Evolutionary conservation across 2,797 vertebrate species (phyloP).

Genomic region (Gallirallus australis): DNA sequence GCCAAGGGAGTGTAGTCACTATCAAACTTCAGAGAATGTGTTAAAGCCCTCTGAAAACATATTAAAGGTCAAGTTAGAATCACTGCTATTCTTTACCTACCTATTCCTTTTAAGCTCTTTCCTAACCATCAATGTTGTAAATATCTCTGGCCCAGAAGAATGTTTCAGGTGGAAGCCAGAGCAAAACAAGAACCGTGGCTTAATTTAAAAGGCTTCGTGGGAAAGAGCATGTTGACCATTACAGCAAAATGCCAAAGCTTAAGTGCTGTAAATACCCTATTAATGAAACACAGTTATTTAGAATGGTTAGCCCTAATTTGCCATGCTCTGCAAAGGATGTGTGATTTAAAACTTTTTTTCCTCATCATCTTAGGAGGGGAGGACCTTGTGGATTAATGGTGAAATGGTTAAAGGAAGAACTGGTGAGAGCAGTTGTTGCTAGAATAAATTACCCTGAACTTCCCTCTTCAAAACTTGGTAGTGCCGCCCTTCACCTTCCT

Average conservation of each 20-base stretch:
- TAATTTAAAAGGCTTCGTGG: conserved; percentile 24
- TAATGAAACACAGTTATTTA: conserved; percentile 26
- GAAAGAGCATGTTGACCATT: conserved; percentile 11
- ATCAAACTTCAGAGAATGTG: background rate
- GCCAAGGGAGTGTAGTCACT: background rate
- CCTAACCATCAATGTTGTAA: background rate
- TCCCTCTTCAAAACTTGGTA: background rate
- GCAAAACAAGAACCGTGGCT: conserved; percentile 21
- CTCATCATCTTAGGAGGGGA: background rate
- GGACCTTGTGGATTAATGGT: background rate
- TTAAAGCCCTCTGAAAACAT: conserved; percentile 25
- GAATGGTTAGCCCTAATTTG: conserved; percentile 16
- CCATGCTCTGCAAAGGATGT: background rate
- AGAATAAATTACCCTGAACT: conserved; percentile 26
- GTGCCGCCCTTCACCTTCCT: background rate
- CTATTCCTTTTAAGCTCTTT: conserved; percentile 1
- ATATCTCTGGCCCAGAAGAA: conserved; percentile 29
- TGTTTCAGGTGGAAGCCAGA: background rate
- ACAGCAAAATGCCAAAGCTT: background rate
- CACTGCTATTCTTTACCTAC: background rate
- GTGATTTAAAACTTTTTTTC: background rate
- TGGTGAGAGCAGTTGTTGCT: background rate
- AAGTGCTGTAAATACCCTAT: conserved; percentile 16
- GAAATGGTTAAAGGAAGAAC: background rate
- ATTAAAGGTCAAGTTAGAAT: conserved; percentile 19